A percentile compares a stretch with the other conserved stretches of the same genome.
phyloP scores from a whole-genome alignment of 2,113 vertebrate species.

The Grallaria varia region DNA sequence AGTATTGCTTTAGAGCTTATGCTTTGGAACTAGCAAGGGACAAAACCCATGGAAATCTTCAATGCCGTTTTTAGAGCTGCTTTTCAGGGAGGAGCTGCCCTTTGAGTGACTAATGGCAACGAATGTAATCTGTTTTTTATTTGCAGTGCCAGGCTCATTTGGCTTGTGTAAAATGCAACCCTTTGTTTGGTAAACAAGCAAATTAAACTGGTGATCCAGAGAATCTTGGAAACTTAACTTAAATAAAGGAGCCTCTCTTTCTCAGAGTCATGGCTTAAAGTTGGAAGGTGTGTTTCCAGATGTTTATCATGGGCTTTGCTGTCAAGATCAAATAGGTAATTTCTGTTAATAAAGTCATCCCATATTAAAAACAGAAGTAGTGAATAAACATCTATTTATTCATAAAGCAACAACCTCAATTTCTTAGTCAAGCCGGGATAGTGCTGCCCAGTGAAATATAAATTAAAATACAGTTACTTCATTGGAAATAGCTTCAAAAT shows the following conservation, averaged over 20 bases:
- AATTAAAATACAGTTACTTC: not conserved
- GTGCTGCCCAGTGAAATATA: not conserved
- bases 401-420: not conserved
- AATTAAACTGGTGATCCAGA: constrained; percentile 66
- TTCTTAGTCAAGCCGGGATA: not conserved
- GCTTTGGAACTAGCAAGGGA: constrained; percentile 21
- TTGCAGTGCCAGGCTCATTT: constrained; percentile 70
- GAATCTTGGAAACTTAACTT: constrained; percentile 60
- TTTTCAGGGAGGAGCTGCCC: constrained; percentile 67
- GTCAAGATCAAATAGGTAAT: not conserved
- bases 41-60: constrained; percentile 35
- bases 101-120: constrained; percentile 59
- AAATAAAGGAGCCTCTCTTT: constrained; percentile 48
- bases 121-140: constrained; percentile 68
- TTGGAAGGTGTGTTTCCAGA: constrained; percentile 50
- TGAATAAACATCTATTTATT: not conserved
- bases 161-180: constrained; percentile 65
- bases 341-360: not conserved
- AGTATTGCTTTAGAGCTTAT: not conserved
- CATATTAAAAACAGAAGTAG: not conserved
- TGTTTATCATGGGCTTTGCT: constrained; percentile 16
- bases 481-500: not conserved
- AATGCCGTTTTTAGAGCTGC: constrained; percentile 20
- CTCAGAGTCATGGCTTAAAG: not conserved
- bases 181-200: constrained; percentile 74